phyloP scores from a whole-genome alignment of 2,113 vertebrate species.

The Parus major region DNA sequence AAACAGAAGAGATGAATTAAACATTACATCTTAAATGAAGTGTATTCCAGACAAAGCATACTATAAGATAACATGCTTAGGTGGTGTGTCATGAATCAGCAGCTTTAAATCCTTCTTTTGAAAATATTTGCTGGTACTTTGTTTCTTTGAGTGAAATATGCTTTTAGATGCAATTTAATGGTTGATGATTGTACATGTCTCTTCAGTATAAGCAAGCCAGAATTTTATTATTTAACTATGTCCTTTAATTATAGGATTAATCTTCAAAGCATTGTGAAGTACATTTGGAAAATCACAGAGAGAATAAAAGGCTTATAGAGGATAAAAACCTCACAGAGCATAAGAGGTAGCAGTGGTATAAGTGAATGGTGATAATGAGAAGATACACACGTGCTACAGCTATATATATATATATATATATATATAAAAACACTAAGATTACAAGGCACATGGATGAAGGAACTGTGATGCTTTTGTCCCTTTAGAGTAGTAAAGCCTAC shows the following conservation, averaged over 20 bases:
- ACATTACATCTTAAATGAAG: background rate
- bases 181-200: background rate
- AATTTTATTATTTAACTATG: background rate
- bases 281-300: background rate
- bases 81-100: background rate
- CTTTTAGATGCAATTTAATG: background rate
- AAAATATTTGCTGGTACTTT: background rate
- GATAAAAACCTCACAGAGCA: background rate
- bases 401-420: background rate
- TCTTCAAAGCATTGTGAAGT: constrained; percentile 4
- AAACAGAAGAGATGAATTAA: background rate
- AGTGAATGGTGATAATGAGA: background rate
- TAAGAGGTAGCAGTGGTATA: background rate
- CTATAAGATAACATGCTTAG: background rate
- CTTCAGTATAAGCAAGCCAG: background rate
- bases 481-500: background rate
- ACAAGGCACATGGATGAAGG: background rate
- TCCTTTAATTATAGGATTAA: constrained; percentile 39
- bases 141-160: background rate
- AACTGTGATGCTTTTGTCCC: background rate
- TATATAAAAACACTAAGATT: background rate
- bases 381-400: background rate
- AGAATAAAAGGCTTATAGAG: background rate
- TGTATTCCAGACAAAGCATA: background rate
- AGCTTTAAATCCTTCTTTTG: background rate